phyloP scores from a whole-genome alignment of 2,888 invertebrate genomes.

The Dugesia japonica region DNA sequence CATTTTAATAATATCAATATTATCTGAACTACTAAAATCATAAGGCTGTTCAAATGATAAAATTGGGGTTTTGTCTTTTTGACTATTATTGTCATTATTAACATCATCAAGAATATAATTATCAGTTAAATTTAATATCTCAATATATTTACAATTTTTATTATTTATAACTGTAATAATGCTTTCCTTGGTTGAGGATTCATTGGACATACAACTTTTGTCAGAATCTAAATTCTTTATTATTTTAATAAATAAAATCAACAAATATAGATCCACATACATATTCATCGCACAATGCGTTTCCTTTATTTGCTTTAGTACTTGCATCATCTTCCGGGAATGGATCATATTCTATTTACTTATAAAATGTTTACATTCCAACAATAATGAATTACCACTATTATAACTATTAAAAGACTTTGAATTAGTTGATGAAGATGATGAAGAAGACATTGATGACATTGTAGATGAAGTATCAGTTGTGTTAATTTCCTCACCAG shows the following conservation, averaged over 20 bases:
- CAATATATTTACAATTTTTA: not conserved
- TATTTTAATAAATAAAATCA: not conserved
- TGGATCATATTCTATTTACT: not conserved
- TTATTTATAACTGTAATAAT: not conserved
- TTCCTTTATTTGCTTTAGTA: not conserved
- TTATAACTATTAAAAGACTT: constrained; percentile 7
- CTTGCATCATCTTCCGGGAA: not conserved
- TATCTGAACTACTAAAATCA: constrained; percentile 8
- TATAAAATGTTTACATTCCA: not conserved
- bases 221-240: constrained; percentile 2
- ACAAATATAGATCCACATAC: not conserved
- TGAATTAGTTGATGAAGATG: not conserved
- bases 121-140: not conserved
- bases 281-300: not conserved
- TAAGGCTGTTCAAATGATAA: not conserved
- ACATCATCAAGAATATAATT: not conserved
- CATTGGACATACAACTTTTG: not conserved
- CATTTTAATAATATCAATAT: not conserved
- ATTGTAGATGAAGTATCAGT: not conserved
- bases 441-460: not conserved
- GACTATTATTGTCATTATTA: not conserved
- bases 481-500: not conserved
- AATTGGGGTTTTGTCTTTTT: not conserved
- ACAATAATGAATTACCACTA: not conserved
- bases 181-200: not conserved